phyloP scores from a whole-genome alignment of 2,888 invertebrate species.

The Drosophila eohydei region DNA sequence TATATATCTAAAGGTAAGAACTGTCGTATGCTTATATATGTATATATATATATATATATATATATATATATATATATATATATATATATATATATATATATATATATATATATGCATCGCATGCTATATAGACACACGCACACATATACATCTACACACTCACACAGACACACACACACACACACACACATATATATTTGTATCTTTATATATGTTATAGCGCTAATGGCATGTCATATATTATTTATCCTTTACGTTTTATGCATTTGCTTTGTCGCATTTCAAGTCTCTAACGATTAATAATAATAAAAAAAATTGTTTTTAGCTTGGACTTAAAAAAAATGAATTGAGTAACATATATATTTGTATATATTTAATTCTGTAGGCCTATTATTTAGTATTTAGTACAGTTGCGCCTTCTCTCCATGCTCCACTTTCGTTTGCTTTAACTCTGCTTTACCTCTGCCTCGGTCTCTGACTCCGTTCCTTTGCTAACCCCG shows the following conservation, averaged over 20 bases:
- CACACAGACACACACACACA: constrained; percentile 16
- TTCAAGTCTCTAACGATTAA: constrained; percentile 62
- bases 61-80: constrained; percentile 10
- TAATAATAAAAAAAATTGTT: constrained; percentile 59
- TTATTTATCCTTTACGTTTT: constrained; percentile 23
- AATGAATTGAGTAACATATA: constrained; percentile 50
- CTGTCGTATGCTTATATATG: not conserved
- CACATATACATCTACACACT: constrained; percentile 16
- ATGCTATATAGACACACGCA: constrained; percentile 18
- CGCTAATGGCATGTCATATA: constrained; percentile 25
- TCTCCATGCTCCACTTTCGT: not conserved
- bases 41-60: constrained; percentile 13
- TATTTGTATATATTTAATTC: constrained; percentile 17
- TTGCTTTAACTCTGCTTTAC: not conserved
- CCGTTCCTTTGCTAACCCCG: constrained; percentile 9
- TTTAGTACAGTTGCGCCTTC: constrained; percentile 57
- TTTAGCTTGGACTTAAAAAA: constrained; percentile 45
- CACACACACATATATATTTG: constrained; percentile 8
- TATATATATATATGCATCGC: constrained; percentile 3
- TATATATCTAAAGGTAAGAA: constrained; percentile 1
- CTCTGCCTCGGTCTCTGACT: not conserved
- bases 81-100: constrained; percentile 11
- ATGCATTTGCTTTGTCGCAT: constrained; percentile 57
- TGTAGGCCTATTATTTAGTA: constrained; percentile 41
- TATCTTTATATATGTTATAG: constrained; percentile 13